A percentile compares a stretch with the other conserved stretches of the same genome.
Evolutionary conservation across 2,888 invertebrate genomes (phyloP).

Genomic region (Eucriotettix oculatus): DNA sequence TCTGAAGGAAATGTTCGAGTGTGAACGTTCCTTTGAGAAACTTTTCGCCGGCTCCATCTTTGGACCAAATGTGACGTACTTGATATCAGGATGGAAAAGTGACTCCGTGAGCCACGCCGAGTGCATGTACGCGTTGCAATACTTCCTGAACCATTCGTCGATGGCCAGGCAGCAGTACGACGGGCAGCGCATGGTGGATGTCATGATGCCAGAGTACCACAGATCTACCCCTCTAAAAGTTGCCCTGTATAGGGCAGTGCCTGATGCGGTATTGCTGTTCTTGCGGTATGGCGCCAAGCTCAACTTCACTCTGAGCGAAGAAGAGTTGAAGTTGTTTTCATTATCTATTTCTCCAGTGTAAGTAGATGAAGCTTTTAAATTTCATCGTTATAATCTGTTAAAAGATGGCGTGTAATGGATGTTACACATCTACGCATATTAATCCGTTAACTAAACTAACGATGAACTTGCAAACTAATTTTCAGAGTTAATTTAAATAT

Average conservation of each 20-base stretch:
- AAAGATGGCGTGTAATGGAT: too few species aligned
- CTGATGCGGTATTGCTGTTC: slow-evolving; percentile 58
- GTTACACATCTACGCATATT: too few species aligned
- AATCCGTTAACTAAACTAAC: too few species aligned
- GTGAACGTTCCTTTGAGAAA: slow-evolving; percentile 53
- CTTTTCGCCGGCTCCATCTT: slow-evolving; percentile 63
- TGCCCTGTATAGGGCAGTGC: slow-evolving; percentile 53
- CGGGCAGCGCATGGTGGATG: slow-evolving; percentile 47
- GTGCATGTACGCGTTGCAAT: slow-evolving; percentile 57
- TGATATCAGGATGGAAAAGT: slow-evolving; percentile 74
- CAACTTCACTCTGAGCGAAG: background rate
- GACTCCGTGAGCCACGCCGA: slow-evolving; percentile 66
- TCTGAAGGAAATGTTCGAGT: slow-evolving; percentile 46
- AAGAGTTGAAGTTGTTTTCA: too few species aligned
- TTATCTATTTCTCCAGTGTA: too few species aligned
- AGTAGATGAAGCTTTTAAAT: too few species aligned
- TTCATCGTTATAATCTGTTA: too few species aligned
- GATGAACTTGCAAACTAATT: too few species aligned
- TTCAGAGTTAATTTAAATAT: too few species aligned
- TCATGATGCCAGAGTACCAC: slow-evolving; percentile 69
- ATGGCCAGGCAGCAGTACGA: slow-evolving; percentile 27
- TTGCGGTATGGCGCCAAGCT: slow-evolving; percentile 46
- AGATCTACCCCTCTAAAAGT: slow-evolving; percentile 54
- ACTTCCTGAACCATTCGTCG: slow-evolving; percentile 61
- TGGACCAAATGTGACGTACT: slow-evolving; percentile 63